Evolutionary conservation across 2,113 vertebrate genomes (phyloP).

Genomic region (Megaceryle maxima): DNA sequence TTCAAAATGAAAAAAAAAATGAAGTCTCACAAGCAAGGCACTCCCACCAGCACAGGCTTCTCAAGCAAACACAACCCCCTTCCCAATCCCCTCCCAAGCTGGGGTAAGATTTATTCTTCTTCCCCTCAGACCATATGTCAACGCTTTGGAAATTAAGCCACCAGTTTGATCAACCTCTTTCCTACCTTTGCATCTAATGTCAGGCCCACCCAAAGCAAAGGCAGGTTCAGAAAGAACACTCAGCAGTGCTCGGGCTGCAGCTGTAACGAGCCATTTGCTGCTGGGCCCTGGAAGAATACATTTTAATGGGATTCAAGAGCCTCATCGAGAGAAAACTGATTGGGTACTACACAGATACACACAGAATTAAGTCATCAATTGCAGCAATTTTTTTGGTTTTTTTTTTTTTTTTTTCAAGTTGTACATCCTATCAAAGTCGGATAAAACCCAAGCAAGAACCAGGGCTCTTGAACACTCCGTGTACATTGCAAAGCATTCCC

Average conservation of each 20-base stretch:
- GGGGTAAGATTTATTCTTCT: not conserved
- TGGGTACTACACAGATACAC: not conserved
- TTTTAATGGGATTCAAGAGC: not conserved
- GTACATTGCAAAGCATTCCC: not conserved
- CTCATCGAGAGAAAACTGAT: not conserved
- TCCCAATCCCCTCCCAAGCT: not conserved
- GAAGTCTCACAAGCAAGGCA: not conserved
- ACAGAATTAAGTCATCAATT: not conserved
- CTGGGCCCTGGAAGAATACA: not conserved
- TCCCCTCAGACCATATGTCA: not conserved
- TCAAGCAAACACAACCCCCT: not conserved
- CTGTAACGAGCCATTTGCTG: not conserved
- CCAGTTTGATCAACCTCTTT: not conserved
- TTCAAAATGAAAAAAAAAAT: too few species aligned
- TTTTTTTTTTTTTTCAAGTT: not conserved
- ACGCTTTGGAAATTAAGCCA: not conserved
- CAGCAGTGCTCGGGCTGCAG: not conserved
- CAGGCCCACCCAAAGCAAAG: not conserved
- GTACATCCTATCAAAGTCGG: not conserved
- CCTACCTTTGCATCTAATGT: not conserved
- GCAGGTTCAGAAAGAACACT: rapidly evolving
- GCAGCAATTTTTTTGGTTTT: too few species aligned
- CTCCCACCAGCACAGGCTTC: not conserved
- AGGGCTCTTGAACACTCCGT: not conserved
- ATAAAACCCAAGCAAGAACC: not conserved